Conservation (phyloP, 2,797 vertebrate species). For the Peromyscus eremicus region DNA sequence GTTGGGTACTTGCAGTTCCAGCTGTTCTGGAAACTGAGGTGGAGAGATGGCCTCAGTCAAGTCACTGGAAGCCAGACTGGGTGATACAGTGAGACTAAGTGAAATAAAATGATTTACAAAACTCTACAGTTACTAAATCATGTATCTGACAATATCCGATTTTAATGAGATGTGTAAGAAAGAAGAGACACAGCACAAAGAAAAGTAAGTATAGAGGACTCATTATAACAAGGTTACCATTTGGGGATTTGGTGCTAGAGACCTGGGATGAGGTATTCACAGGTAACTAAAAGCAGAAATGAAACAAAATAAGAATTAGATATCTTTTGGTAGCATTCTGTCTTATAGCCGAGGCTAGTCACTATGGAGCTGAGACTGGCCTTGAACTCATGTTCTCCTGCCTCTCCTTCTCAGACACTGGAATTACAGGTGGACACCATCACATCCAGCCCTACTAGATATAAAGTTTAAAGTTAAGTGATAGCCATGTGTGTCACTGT, state of each 20-base stretch:
- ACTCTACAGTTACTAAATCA: not conserved
- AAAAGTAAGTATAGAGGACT: not conserved
- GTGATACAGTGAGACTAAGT: not conserved
- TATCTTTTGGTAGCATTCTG: not conserved
- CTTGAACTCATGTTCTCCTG: not conserved
- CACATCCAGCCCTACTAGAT: not conserved
- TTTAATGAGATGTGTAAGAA: not conserved
- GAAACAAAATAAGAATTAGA: not conserved
- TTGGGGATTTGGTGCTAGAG: not conserved
- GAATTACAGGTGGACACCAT: not conserved
- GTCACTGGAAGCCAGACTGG: not conserved
- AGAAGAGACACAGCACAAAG: not conserved
- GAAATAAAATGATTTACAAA: not conserved
- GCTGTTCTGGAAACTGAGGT: not conserved
- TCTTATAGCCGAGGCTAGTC: not conserved
- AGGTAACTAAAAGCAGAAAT: not conserved
- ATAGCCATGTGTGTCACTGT: not conserved
- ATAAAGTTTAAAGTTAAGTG: slow-evolving; percentile 10
- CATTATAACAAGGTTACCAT: not conserved
- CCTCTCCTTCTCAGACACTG: not conserved
- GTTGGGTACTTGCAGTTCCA: not conserved
- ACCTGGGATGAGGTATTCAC: not conserved
- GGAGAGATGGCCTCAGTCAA: not conserved
- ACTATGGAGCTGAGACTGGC: not conserved
- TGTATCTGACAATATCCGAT: not conserved